Percentiles rank a stretch among this genome's conserved stretches.
Conservation (phyloP, 2,113 vertebrate genomes). For the Pelodiscus sinensis region DNA sequence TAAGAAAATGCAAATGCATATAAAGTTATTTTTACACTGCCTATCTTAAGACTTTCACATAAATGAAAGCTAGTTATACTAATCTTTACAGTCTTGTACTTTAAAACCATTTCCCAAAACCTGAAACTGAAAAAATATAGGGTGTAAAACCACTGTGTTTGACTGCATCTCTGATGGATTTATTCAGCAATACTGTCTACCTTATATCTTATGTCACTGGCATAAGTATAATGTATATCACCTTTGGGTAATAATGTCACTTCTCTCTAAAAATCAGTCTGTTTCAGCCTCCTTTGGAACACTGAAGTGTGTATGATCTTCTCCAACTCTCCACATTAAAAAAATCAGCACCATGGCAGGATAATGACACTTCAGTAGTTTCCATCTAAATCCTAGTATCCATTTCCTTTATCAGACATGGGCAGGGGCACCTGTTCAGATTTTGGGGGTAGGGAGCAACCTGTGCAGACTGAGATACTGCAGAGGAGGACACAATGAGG, state of each 20-base stretch:
- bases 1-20: not conserved
- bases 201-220: not conserved
- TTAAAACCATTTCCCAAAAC: not conserved
- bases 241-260: not conserved
- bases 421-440: no score
- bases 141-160: not conserved
- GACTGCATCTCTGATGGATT: not conserved
- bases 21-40: not conserved
- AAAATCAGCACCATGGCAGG: not conserved
- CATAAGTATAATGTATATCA: fast-evolving
- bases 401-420: not conserved
- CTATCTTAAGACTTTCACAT: not conserved
- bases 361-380: not conserved
- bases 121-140: not conserved
- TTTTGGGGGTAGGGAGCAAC: no score
- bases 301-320: fast-evolving
- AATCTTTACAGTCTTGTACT: not conserved
- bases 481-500: no score
- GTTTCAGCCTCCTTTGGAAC: not conserved
- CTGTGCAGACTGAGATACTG: no score
- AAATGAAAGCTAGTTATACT: not conserved
- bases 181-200: not conserved
- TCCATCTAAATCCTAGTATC: not conserved
- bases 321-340: not conserved
- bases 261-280: not conserved